phyloP scores from a whole-genome alignment of 1,140 invertebrate species.

The Lasaia peninsularis region DNA sequence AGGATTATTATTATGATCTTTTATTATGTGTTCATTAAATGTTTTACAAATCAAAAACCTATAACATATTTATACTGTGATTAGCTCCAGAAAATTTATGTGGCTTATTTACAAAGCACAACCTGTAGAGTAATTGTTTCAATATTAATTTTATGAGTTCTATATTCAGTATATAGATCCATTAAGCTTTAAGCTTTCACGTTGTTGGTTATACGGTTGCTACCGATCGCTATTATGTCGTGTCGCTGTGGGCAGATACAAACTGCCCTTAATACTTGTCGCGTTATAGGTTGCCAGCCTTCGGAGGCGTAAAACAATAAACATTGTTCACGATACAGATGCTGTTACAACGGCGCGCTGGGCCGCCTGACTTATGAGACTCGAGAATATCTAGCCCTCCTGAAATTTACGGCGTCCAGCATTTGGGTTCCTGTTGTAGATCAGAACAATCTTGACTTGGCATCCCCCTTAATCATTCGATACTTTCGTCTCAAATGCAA shows the following conservation, averaged over 20 bases:
- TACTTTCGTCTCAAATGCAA: no score
- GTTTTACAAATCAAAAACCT: no score
- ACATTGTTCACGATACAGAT: slow-evolving; percentile 9
- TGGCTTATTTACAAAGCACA: no score
- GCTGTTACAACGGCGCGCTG: background rate
- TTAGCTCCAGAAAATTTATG: no score
- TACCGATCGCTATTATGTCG: slow-evolving; percentile 11
- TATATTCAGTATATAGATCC: no score
- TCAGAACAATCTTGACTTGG: no score
- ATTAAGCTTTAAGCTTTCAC: background rate
- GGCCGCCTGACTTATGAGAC: background rate
- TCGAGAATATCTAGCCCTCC: background rate
- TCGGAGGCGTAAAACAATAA: slow-evolving; percentile 22
- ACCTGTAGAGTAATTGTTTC: no score
- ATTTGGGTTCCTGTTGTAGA: background rate
- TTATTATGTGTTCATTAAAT: no score
- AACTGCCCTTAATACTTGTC: slow-evolving; percentile 25
- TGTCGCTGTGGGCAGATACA: slow-evolving; percentile 8
- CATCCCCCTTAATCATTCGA: no score
- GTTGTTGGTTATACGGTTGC: background rate
- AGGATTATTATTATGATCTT: no score
- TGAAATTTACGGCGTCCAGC: background rate
- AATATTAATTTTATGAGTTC: no score
- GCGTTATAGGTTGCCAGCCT: slow-evolving; percentile 17
- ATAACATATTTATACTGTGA: no score